phyloP scores from a whole-genome alignment of 1,140 invertebrate genomes.

The Asbolus verrucosus region DNA sequence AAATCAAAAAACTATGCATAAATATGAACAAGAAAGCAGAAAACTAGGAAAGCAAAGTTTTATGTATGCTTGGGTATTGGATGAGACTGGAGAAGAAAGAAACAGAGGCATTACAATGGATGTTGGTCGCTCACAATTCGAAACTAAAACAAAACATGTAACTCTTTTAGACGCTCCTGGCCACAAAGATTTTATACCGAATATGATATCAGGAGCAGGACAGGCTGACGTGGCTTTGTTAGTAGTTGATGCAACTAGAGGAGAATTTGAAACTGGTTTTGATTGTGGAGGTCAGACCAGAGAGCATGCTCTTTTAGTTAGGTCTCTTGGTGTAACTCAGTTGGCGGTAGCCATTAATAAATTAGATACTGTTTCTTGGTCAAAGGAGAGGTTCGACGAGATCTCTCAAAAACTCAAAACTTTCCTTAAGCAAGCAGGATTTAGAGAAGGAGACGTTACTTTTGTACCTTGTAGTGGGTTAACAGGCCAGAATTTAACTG shows the following conservation, averaged over 20 bases:
- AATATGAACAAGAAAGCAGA: slow-evolving; percentile 97
- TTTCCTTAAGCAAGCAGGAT: slow-evolving; percentile 97
- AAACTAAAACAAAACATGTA: slow-evolving; percentile 86
- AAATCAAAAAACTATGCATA: slow-evolving; percentile 92
- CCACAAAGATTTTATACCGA: slow-evolving; percentile 98
- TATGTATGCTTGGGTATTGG: slow-evolving; percentile 99
- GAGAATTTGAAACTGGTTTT: slow-evolving; percentile 99
- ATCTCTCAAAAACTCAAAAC: slow-evolving; percentile 85
- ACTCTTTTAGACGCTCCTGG: slow-evolving; percentile 96
- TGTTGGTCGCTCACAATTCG: slow-evolving; percentile 93
- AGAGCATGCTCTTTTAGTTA: slow-evolving; percentile 94
- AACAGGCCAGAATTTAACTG: slow-evolving; percentile 91
- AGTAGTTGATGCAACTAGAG: slow-evolving; percentile 94
- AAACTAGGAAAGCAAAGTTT: slow-evolving; percentile 99
- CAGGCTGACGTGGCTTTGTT: slow-evolving; percentile 97
- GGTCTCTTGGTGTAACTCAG: slow-evolving; percentile 92
- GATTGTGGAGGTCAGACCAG: slow-evolving; percentile 97
- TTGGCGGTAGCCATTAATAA: slow-evolving; percentile 89
- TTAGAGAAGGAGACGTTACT: slow-evolving; percentile 86
- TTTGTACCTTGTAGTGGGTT: slow-evolving; percentile 97
- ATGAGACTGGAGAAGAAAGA: slow-evolving; percentile 98
- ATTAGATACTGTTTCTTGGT: slow-evolving; percentile 85
- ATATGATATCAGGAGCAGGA: slow-evolving; percentile 98
- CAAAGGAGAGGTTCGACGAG: slow-evolving; percentile 85
- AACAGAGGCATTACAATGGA: slow-evolving; percentile 93